A percentile compares a stretch with the other conserved stretches of the same genome.
Conservation (phyloP, 2,888 invertebrate species). For the Rosalia funebris region DNA sequence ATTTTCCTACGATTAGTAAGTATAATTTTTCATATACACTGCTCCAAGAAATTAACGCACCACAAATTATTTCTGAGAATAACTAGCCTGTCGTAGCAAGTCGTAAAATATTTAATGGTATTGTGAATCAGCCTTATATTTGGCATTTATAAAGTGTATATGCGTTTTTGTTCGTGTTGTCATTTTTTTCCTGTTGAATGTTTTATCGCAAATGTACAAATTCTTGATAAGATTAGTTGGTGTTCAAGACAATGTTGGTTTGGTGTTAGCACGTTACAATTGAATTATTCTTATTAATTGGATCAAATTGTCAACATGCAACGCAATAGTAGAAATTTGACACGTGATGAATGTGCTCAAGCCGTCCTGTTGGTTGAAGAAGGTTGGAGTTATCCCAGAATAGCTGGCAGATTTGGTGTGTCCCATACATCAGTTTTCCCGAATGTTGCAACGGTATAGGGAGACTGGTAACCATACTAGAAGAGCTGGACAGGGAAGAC, state of each 20-base stretch:
- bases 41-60: too few relatives aligned
- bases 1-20: too few relatives aligned
- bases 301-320: not conserved
- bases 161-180: not conserved
- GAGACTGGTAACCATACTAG: not conserved
- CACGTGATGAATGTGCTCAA: conserved; percentile 13
- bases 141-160: too few relatives aligned
- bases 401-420: not conserved
- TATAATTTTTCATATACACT: too few relatives aligned
- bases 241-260: not conserved
- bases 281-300: not conserved
- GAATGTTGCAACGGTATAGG: not conserved
- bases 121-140: too few relatives aligned
- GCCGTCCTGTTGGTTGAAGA: not conserved
- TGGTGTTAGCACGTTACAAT: not conserved
- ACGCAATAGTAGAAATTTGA: not conserved
- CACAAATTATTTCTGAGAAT: too few relatives aligned
- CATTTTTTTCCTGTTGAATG: not conserved
- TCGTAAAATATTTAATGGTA: too few relatives aligned
- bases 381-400: not conserved
- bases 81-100: too few relatives aligned
- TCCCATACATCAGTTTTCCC: not conserved
- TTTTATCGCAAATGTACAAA: not conserved
- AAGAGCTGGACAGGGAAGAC: conserved; percentile 8
- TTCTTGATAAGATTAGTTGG: not conserved